These are phyloP conservation scores for Cassiopea xamachana DNA, from an alignment of 30 jellyfish, hydroid and myxozoan species.

Conservation along the genomic window DNA sequence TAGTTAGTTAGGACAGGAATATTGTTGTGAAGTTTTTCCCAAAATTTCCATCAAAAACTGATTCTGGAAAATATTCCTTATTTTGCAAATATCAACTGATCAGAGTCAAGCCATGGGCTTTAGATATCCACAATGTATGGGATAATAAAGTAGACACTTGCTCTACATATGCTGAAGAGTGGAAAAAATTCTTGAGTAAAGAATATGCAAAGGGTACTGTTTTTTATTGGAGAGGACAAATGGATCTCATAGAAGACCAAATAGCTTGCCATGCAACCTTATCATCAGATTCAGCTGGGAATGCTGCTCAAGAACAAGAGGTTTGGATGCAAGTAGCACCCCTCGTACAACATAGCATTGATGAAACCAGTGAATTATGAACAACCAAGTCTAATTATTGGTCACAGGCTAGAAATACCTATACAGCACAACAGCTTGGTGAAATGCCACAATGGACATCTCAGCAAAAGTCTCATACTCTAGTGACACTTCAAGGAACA, in stretches of 20 bases:
- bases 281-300: not conserved
- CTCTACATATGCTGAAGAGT: conserved; percentile 15
- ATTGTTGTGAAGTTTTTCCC: conserved; percentile 47
- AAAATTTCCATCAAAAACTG: not conserved
- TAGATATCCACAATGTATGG: conserved; percentile 49
- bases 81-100: conserved; percentile 65
- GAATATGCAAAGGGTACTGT: conserved; percentile 27
- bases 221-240: conserved; percentile 17
- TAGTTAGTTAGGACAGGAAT: conserved; percentile 32
- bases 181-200: conserved; percentile 52
- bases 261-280: not conserved
- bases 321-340: conserved; percentile 61
- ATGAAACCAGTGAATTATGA: not conserved
- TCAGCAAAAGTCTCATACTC: conserved; percentile 11
- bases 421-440: conserved; percentile 54
- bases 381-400: conserved; percentile 36
- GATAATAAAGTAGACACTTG: conserved; percentile 41
- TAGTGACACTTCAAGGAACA: conserved; percentile 12
- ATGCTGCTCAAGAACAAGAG: conserved; percentile 51
- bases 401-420: conserved; percentile 50
- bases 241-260: conserved; percentile 6
- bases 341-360: not conserved
- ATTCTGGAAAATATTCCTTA: conserved; percentile 21
- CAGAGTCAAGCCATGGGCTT: conserved; percentile 63
- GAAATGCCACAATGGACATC: conserved; percentile 61